Evolutionary conservation across 2,888 invertebrate genomes (phyloP), one percentile per base, ranked within the genome.

Genomic region (Mesoligia furuncula): DNA sequence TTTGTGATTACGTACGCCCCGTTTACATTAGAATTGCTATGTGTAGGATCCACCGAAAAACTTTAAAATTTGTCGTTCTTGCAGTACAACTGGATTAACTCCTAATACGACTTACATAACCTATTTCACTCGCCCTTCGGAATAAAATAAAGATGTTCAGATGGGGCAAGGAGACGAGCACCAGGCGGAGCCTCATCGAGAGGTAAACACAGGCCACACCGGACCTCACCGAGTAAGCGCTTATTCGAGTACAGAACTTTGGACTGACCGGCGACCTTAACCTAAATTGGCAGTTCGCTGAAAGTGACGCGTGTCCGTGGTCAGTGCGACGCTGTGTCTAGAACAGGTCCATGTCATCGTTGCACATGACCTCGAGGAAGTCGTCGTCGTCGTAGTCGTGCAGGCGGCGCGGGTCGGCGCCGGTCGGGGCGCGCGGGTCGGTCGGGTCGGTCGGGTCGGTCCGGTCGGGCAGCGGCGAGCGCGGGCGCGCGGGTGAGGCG

Each of bases 341-440:
- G 91, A 98, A 98, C 87, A 98, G 92, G 92, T 98, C 98, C 98
- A 98, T 98, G 75, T 97, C 97, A 80, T 98, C 97, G 80, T 97
- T 97, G 90, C 97, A 97, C 93, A 97, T 97, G 67, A 98, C 97
- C 90, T 98, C 98, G 74, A 98, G 96, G 93, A 97, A 98, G 92
- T 98, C 98, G 74, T 98, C 98, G 74, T 98, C 98, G 75, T 98
- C 98, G 83, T 95, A 95, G 36, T 91, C 90, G 6, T 92, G 94
- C 17, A 94, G 69, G 24, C 83, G 83, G 66, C 95, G 95, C 82
- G 93, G 93, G 90, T 93, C 92, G 94, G 69, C 11, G 6, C 51
- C 6, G 3, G n/a, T 24, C 67, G 91, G 79, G 74, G 84, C 57
- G 74, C 88, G 66, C 31, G 27, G 13, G 15, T 20, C 70, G 66